These are phyloP conservation scores for Ivindomyrus marchei DNA, from an alignment of 2,113 vertebrate species.

Conservation along the genomic window DNA sequence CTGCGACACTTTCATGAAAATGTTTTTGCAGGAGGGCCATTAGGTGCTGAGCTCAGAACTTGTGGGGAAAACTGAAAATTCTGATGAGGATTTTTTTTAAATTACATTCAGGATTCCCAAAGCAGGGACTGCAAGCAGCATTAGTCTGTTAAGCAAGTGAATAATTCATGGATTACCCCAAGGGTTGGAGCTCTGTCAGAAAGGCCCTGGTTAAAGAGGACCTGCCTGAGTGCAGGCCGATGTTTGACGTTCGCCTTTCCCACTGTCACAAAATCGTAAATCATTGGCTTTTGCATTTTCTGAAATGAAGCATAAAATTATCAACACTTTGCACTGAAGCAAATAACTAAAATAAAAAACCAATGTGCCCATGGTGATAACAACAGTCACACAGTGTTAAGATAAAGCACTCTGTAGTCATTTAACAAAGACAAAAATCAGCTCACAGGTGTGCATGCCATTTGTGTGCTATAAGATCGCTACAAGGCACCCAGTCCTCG, in stretches of 20 bases:
- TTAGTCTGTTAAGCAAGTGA: not conserved
- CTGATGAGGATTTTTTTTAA: not conserved
- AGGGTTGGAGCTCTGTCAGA: constrained; percentile 46
- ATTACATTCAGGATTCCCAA: not conserved
- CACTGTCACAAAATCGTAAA: constrained; percentile 49
- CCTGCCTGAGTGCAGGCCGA: constrained; percentile 50
- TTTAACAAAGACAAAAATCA: not conserved
- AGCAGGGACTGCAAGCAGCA: not conserved
- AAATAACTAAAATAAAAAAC: not conserved
- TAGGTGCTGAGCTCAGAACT: not conserved
- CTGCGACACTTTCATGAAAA: not conserved
- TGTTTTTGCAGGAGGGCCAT: not conserved
- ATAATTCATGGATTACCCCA: constrained; percentile 48
- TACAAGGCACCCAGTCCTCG: not conserved
- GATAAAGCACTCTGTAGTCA: not conserved
- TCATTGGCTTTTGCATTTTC: constrained; percentile 48
- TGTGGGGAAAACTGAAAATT: not conserved
- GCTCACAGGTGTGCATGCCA: not conserved
- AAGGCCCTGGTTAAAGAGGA: constrained; percentile 50
- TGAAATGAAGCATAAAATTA: constrained; percentile 25
- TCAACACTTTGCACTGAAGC: not conserved
- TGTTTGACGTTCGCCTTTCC: constrained; percentile 49
- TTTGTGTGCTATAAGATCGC: not conserved
- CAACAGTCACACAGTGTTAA: not conserved
- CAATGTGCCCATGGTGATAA: not conserved